These are phyloP conservation scores for Lepidonotus clava DNA, from an alignment of 2,888 invertebrate genomes.

Conservation along the genomic window DNA sequence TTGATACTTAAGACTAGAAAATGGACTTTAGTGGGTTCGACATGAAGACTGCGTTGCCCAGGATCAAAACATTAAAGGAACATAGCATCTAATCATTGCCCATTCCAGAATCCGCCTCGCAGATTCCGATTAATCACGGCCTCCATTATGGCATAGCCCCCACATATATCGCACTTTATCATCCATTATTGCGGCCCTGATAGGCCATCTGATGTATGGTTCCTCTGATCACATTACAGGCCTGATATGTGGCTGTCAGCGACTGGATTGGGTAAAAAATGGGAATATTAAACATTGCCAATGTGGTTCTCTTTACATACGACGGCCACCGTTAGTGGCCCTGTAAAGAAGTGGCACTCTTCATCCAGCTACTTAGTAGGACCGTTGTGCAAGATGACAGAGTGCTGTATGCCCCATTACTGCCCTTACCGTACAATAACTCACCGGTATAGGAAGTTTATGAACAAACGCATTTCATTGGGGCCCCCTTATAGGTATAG, in stretches of 20 bases:
- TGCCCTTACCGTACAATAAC: background rate
- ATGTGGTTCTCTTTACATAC: too few relatives aligned
- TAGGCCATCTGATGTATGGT: background rate
- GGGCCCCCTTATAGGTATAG: too few relatives aligned
- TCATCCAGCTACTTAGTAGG: background rate
- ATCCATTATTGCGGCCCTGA: background rate
- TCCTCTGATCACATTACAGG: background rate
- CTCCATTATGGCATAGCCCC: background rate
- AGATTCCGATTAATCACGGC: background rate
- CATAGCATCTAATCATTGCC: too few relatives aligned
- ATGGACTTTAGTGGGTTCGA: too few relatives aligned
- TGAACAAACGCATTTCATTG: conserved; percentile 2
- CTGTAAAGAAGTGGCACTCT: background rate
- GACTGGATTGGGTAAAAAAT: background rate
- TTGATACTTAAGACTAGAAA: too few relatives aligned
- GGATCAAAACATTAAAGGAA: too few relatives aligned
- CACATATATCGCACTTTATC: conserved; percentile 3
- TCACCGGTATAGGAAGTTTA: background rate
- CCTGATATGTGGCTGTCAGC: background rate
- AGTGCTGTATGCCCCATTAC: background rate
- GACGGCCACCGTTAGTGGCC: too few relatives aligned
- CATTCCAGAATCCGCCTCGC: too few relatives aligned
- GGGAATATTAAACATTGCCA: background rate
- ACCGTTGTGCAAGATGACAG: background rate
- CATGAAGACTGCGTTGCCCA: too few relatives aligned